phyloP scores from a whole-genome alignment of 2,797 vertebrate genomes.

The Bryconaethiops microstoma region DNA sequence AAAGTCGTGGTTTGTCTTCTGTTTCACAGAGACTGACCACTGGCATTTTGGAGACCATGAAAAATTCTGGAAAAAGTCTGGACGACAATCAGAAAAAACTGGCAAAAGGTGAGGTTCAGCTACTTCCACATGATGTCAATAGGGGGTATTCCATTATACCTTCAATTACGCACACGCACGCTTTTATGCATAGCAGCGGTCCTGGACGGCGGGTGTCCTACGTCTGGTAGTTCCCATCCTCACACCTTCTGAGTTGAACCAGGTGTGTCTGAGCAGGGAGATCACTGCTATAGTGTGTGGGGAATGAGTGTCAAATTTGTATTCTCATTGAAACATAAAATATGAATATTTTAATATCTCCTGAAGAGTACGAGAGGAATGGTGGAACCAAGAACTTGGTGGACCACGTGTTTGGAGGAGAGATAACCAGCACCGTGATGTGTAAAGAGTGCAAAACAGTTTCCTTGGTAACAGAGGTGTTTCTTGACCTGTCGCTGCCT shows the following conservation, averaged over 20 bases:
- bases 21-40: conserved; percentile 81
- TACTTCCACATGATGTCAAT: no score
- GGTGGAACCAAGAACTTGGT: conserved; percentile 85
- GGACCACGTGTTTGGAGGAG: conserved; percentile 93
- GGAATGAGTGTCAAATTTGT: no score
- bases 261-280: no score
- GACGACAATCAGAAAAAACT: conserved; percentile 86
- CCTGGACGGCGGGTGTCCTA: no score
- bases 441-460: conserved; percentile 94
- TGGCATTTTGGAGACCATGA: conserved; percentile 85
- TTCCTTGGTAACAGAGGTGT: conserved; percentile 92
- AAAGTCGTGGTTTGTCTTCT: background rate
- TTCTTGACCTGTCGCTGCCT: conserved; percentile 96
- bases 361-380: conserved; percentile 86
- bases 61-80: conserved; percentile 76
- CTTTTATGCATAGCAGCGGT: no score
- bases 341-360: background rate
- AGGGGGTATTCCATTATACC: no score
- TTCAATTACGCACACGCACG: no score
- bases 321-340: no score
- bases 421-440: conserved; percentile 94
- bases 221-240: no score
- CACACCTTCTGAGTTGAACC: no score
- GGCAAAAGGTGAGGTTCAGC: conserved; percentile 84
- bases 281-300: no score